phyloP scores from a whole-genome alignment of 2,797 vertebrate species.

The Bradypodion ventrale region DNA sequence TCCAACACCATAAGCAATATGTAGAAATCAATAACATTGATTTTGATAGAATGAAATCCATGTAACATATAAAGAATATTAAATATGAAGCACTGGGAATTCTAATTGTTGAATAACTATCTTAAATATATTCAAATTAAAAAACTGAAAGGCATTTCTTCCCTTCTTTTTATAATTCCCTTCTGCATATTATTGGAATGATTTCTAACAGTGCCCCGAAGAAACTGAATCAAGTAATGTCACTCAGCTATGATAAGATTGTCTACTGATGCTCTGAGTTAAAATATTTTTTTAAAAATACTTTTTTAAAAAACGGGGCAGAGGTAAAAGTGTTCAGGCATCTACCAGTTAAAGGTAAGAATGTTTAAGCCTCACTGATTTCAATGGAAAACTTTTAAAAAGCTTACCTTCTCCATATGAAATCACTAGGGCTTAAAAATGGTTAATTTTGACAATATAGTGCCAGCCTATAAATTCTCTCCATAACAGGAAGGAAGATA shows the following conservation, averaged over 20 bases:
- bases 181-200: neutral
- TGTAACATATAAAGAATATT: neutral
- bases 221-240: neutral
- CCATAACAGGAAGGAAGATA: conserved; percentile 19
- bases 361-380: neutral
- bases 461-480: conserved; percentile 6
- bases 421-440: neutral
- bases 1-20: neutral
- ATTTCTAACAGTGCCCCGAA: neutral
- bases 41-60: conserved; percentile 1
- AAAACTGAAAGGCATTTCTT: neutral
- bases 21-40: neutral
- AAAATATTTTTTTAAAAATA: neutral
- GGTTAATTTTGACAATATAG: neutral
- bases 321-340: neutral
- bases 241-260: neutral
- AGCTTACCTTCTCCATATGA: neutral
- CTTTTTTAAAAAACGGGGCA: neutral
- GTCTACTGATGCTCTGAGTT: neutral
- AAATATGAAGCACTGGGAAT: neutral
- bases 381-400: neutral
- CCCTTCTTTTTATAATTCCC: neutral
- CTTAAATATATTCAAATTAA: conserved; percentile 4
- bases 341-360: neutral
- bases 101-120: conserved; percentile 14